A percentile compares a stretch with the other conserved stretches of the same genome.
phyloP scores from a whole-genome alignment of 2,797 vertebrate species.

The Lemur catta region DNA sequence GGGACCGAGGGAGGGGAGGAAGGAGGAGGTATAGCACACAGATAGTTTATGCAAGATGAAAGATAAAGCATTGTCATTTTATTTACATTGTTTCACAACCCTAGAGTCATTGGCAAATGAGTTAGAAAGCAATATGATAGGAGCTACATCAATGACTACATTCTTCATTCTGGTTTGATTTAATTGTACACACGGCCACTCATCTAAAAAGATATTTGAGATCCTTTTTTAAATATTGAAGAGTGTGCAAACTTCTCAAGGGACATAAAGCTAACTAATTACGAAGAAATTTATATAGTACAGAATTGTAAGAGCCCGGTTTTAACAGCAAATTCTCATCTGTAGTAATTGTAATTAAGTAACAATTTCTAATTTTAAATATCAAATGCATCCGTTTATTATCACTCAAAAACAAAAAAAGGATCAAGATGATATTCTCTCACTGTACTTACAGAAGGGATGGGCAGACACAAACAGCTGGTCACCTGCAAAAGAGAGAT shows the following conservation, averaged over 20 bases:
- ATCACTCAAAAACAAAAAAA: not conserved
- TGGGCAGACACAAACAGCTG: conserved; percentile 78
- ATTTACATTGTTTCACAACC: not conserved
- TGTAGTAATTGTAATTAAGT: not conserved
- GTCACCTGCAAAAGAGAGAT: conserved; percentile 69
- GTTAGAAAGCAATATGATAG: not conserved
- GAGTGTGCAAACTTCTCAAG: not conserved
- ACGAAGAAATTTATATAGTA: not conserved
- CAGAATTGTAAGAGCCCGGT: not conserved
- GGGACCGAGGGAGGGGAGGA: not conserved
- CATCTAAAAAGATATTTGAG: not conserved
- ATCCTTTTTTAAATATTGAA: conserved; percentile 1
- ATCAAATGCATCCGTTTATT: not conserved
- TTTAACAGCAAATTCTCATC: not conserved
- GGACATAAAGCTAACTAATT: not conserved
- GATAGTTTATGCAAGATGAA: not conserved
- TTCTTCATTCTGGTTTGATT: not conserved
- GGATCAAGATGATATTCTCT: not conserved
- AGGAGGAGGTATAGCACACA: accelerated
- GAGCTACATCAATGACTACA: not conserved
- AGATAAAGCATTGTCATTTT: not conserved
- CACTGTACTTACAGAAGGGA: conserved; percentile 79
- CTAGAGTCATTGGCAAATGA: not conserved
- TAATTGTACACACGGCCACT: not conserved
- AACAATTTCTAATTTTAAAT: not conserved